Conservation (phyloP, 2,113 vertebrate genomes). For the Macrotis lagotis region DNA sequence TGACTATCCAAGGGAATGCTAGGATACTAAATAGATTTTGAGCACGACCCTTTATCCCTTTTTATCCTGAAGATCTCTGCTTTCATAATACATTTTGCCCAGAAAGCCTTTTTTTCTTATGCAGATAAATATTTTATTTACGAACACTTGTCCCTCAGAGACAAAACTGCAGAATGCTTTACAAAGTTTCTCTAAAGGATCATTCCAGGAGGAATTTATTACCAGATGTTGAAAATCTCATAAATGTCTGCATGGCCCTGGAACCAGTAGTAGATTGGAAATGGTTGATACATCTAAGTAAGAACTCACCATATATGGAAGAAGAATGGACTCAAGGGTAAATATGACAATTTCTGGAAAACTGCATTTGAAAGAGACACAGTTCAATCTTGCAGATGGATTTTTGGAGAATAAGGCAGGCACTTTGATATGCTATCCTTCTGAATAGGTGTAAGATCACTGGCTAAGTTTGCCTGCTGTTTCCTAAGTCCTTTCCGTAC, state of each 20-base stretch:
- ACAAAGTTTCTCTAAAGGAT: conserved; percentile 26
- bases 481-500: not conserved
- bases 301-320: conserved; percentile 8
- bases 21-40: not conserved
- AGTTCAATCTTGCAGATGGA: conserved; percentile 5
- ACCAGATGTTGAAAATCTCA: not conserved
- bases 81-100: not conserved
- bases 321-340: not conserved
- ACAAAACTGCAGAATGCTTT: conserved; percentile 19
- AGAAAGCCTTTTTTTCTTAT: conserved; percentile 11
- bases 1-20: not conserved
- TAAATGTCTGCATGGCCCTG: conserved; percentile 30
- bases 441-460: not conserved
- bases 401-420: not conserved
- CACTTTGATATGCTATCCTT: conserved; percentile 18
- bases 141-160: conserved; percentile 18
- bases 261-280: conserved; percentile 25
- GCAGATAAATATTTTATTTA: not conserved
- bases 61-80: not conserved
- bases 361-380: not conserved
- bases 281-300: conserved; percentile 26
- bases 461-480: conserved; percentile 5
- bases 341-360: conserved; percentile 18
- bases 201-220: not conserved
- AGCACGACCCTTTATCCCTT: not conserved